phyloP scores from a whole-genome alignment of 1,140 invertebrate genomes.

The Antheraea pernyi region DNA sequence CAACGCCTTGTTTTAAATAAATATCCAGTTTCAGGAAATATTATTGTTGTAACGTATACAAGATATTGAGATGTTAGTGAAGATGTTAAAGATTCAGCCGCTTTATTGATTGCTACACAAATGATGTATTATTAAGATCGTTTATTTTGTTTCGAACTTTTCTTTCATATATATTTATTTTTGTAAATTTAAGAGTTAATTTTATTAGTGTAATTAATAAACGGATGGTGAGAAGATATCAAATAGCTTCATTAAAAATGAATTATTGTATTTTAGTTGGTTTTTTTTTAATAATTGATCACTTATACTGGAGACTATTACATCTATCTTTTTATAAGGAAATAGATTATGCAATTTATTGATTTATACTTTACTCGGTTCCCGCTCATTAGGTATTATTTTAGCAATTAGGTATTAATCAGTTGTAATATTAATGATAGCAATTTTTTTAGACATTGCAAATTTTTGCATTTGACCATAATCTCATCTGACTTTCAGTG shows the following conservation, averaged over 20 bases:
- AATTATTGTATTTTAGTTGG: not conserved
- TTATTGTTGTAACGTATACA: slow-evolving; percentile 76
- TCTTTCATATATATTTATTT: slow-evolving; percentile 28
- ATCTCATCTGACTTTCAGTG: too few relatives aligned
- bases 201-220: slow-evolving; percentile 33
- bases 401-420: too few relatives aligned
- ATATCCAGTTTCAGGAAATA: slow-evolving; percentile 79
- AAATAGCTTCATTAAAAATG: slow-evolving; percentile 7
- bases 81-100: slow-evolving; percentile 71
- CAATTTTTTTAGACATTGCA: too few relatives aligned
- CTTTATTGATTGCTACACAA: slow-evolving; percentile 73
- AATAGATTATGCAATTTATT: too few relatives aligned
- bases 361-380: too few relatives aligned
- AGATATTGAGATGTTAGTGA: slow-evolving; percentile 73
- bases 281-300: not conserved
- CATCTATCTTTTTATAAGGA: not conserved
- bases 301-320: not conserved
- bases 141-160: slow-evolving; percentile 51
- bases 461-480: too few relatives aligned
- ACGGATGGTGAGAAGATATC: slow-evolving; percentile 8
- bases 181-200: slow-evolving; percentile 25
- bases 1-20: slow-evolving; percentile 79
- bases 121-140: slow-evolving; percentile 68
- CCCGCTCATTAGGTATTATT: too few relatives aligned
- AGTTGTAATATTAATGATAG: too few relatives aligned